Evolutionary conservation across 2,797 vertebrate species (phyloP), one percentile per base, ranked within the genome.

Genomic region (Sebastes miniatus): DNA sequence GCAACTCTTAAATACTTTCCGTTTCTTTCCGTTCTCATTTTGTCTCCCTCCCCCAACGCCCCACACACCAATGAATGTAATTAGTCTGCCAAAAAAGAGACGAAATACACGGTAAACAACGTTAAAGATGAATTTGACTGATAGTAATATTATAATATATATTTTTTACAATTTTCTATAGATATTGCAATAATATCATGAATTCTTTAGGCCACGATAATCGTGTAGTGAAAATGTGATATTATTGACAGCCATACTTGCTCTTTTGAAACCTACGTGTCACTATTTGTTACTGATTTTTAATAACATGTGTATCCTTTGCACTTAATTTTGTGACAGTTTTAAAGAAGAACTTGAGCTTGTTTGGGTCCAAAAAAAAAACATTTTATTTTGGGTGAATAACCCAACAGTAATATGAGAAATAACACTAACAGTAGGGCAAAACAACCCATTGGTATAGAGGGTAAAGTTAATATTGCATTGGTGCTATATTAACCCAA

Each of bases 21-120:
- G 34, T 43, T 43, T 47, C 43, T 47, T 47, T 47, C 1, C 3
- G 0, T 47, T 47, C 43, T 47, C 14, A 16, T 0, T 47, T 18
- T 47, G 14, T 47, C 43, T 47, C 36, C 36, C 5, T 39, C 36
- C 13, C 36, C 1, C 36, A 39, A 39, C 0, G 1, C 39, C 5
- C 39, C 0, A 39, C 43, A 18, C 43, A 2, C 43, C 1, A 47
- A 47, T 47, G 14, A 47, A 3, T 47, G 39, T 47, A 47, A 47
- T 47, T 0, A 5, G 6, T 39, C 1, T 39, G 39, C 0, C 39
- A 39, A 39, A 39, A 39, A 39, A 36, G 13, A 14, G 13, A 39
- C 36, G 6, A 14, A 39, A 39, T 39, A 0, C 1, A 39, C 39
- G 6, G 0, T 39, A 0, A 39, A 39, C 39, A 39, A 39, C 6